Evolutionary conservation across 2,797 vertebrate genomes (phyloP), one percentile per base, ranked within the genome.

Genomic region (Meriones psammophilus): DNA sequence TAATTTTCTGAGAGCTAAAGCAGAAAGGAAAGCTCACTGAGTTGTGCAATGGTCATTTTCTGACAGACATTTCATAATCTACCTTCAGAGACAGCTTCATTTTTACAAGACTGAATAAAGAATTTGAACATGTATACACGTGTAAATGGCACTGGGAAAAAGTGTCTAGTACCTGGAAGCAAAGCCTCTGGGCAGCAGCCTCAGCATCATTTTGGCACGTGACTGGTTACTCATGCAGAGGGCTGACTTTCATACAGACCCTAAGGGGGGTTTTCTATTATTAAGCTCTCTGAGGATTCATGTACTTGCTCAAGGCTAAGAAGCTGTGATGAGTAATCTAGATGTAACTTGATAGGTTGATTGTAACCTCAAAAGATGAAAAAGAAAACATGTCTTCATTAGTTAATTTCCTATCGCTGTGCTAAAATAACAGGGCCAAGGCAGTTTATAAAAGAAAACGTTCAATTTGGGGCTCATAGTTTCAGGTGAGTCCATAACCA

Each of bases 51-150:
- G 68, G 10, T 66, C 74, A 86, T 91, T 90, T 85, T 93, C 33
- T 94, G 73, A 80, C 42, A 91, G 68, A 95, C 69, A 81, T 64
- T 39, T 74, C 20, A 33, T 79, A 92, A 74, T 91, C 33, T 60
- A 69, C 71, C 33, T 83, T 39, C 20, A 83, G 22, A 90, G 30
- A 56, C 3, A 2, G 36, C 30, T 95, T 91, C 36, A 15, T 50
- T 80, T 96, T 20, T 79, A 39, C 39, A 66, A 10, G 26, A 93
- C 28, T 96, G 84, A 73, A 81, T 58, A 39, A 86, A 83, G 24
- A 88, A 89, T 56, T 68, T 50, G 56, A 24, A 58, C 36, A 71
- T 33, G 73, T 54, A 86, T 46, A 20, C 20, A 62, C 1, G n/a
- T 39, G 18, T n/a, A 69, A 91, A 94, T 60, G 79, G 33, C 24